Evolutionary conservation across 2,797 vertebrate species (phyloP).

Genomic region (Ptychobarbus kaznakovi): DNA sequence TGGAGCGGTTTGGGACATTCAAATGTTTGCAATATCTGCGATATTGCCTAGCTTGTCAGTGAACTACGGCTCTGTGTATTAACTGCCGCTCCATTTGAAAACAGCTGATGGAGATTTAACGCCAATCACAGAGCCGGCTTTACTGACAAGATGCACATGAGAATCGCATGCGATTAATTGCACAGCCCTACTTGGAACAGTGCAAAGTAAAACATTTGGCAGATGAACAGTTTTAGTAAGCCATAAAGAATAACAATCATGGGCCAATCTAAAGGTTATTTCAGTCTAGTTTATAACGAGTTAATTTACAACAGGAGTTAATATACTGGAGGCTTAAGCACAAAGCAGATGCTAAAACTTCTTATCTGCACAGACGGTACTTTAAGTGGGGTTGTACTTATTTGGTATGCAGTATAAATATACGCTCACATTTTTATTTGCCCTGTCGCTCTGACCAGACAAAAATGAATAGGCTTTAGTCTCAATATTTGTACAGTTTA

Average conservation of each 20-base stretch:
- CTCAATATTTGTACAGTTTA: neutral
- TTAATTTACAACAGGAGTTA: constrained; percentile 18
- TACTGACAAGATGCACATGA: too few species aligned
- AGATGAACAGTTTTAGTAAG: neutral
- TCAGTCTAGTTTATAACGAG: neutral
- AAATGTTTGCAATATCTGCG: too few species aligned
- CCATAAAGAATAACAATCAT: constrained; percentile 19
- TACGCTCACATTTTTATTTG: neutral
- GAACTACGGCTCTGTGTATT: too few species aligned
- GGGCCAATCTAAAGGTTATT: constrained; percentile 26
- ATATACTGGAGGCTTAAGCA: neutral
- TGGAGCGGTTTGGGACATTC: too few species aligned
- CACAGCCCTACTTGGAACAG: neutral
- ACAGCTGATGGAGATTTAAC: too few species aligned
- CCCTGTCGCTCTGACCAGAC: neutral
- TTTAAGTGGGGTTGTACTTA: constrained; percentile 2
- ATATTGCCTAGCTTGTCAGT: too few species aligned
- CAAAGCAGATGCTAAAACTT: constrained; percentile 22
- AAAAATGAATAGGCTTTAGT: neutral
- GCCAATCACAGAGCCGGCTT: too few species aligned
- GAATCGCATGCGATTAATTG: too few species aligned
- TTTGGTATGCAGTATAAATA: neutral
- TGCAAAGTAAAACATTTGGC: constrained; percentile 21
- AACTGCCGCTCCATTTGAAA: too few species aligned
- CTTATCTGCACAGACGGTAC: neutral